Conservation (phyloP, 1,140 invertebrate species). For the Drosophila repleta region DNA sequence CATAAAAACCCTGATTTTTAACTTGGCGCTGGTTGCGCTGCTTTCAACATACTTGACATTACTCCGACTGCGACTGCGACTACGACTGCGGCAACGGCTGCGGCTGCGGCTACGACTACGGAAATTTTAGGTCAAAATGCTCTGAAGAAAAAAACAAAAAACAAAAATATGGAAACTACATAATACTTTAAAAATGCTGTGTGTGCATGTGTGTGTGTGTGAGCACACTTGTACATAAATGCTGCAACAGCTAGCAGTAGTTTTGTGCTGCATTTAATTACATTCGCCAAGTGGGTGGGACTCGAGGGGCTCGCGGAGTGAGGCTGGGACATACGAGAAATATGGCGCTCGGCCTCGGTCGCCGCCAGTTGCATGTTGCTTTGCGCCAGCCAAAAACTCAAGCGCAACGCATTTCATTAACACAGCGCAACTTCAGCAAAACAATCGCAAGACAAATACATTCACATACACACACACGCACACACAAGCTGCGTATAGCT, state of each 20-base stretch:
- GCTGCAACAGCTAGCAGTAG: constrained; percentile 59
- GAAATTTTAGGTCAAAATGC: constrained; percentile 78
- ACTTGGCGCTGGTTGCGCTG: constrained; percentile 24
- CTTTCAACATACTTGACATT: constrained; percentile 73
- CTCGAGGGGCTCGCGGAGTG: background rate
- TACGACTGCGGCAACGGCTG: constrained; percentile 11
- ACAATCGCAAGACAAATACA: constrained; percentile 62
- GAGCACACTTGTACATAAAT: constrained; percentile 52
- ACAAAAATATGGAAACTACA: constrained; percentile 43
- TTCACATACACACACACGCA: constrained; percentile 31
- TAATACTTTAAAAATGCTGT: constrained; percentile 62
- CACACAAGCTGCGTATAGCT: constrained; percentile 35
- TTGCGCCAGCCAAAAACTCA: constrained; percentile 64
- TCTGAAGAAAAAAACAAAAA: constrained; percentile 24
- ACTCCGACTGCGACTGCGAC: constrained; percentile 14
- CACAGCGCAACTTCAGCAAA: constrained; percentile 72
- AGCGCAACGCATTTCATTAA: constrained; percentile 81
- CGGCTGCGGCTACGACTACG: constrained; percentile 25
- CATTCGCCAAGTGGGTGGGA: constrained; percentile 50
- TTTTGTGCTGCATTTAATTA: constrained; percentile 81
- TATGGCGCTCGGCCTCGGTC: constrained; percentile 61
- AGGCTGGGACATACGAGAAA: constrained; percentile 28
- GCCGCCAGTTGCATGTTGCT: constrained; percentile 41
- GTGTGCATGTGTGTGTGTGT: constrained; percentile 18
- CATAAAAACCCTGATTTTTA: constrained; percentile 54